Base-by-base conservation (phyloP, 2,113 vertebrate species). In the Sclerurus mexicanus region DNA sequence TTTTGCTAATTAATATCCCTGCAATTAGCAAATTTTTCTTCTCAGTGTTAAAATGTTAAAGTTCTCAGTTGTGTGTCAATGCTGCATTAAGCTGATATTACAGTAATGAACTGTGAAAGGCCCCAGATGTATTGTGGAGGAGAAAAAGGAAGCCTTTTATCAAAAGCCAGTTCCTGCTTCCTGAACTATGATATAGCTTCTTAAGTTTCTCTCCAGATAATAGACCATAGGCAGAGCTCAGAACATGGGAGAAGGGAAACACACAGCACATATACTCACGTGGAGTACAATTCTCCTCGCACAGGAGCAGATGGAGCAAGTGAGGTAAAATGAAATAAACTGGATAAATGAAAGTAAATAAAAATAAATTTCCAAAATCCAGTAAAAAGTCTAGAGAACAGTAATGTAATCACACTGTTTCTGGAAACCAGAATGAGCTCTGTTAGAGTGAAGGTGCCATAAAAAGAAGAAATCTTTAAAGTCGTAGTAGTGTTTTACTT, bases 101-200 rank as follows among this genome's bases (percentile, higher is more conserved):
- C 31, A 94, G 63, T 98, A 98, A 98, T 98, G 97, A 96, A 93
- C 89, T 97, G 35, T 98, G 97, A 98, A 96, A 90, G 64, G 92
- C 77, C 97, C 97, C 97, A 97, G 69, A 95, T 95, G 97, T 89
- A 97, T 85, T 95, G 85, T 63, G 91, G 85, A 96, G 77, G 28
- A 97, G 88, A 97, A 98, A 96, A 96, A 75, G 97, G 97, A 98
- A 98, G 81, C 63, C 97, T 98, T 98, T 98, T 96, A 98, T 98
- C 97, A 97, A 97, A 96, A 96, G 96, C 97, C 96, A 97, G 88
- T 97, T 98, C 96, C 96, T 98, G 97, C 95, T 98, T 98, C 97
- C 97, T 97, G 97, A 97, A 97, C 88, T 97, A 23, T 90, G 93
- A 97, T 97, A 97, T 14, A 88, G 78, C 81, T 97, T 97, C 95